phyloP scores from a whole-genome alignment of 2,797 vertebrate genomes.

The Sarcophilus harrisii region DNA sequence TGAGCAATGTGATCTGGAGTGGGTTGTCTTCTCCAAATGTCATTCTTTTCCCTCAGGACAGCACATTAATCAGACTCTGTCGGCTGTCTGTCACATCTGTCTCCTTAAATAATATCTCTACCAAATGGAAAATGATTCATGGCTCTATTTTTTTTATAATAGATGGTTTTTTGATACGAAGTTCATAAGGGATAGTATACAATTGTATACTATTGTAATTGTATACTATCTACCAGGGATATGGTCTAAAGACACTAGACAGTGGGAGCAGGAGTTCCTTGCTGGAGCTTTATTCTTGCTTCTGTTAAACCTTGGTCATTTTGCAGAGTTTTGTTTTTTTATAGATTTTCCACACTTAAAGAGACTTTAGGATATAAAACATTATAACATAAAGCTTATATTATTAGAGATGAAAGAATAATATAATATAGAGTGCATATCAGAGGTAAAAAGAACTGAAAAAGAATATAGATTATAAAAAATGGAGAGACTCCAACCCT shows the following conservation, averaged over 20 bases:
- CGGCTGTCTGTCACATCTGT: conserved; percentile 82
- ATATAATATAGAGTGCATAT: background rate
- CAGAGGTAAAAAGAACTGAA: background rate
- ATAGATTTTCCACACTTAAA: background rate
- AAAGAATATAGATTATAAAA: background rate
- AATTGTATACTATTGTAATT: no score
- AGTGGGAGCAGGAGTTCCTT: background rate
- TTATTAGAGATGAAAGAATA: background rate
- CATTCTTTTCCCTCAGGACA: conserved; percentile 76
- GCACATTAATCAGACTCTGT: conserved; percentile 83
- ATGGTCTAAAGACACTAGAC: background rate
- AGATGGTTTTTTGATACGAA: conserved; percentile 52
- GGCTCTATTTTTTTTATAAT: conserved; percentile 76
- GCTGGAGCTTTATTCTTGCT: conserved; percentile 53
- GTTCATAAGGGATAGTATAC: conserved; percentile 50
- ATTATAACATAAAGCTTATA: background rate
- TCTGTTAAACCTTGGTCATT: conserved; percentile 44
- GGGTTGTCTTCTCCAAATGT: conserved; percentile 71
- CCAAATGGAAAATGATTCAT: conserved; percentile 80
- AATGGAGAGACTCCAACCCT: background rate
- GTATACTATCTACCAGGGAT: no score
- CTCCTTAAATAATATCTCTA: conserved; percentile 85
- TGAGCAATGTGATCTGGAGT: conserved; percentile 80
- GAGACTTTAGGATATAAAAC: background rate
- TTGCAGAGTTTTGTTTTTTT: background rate